Percentiles rank a stretch among this genome's conserved stretches.
phyloP scores from a whole-genome alignment of 2,113 vertebrate species.

The Lamprotornis superbus region DNA sequence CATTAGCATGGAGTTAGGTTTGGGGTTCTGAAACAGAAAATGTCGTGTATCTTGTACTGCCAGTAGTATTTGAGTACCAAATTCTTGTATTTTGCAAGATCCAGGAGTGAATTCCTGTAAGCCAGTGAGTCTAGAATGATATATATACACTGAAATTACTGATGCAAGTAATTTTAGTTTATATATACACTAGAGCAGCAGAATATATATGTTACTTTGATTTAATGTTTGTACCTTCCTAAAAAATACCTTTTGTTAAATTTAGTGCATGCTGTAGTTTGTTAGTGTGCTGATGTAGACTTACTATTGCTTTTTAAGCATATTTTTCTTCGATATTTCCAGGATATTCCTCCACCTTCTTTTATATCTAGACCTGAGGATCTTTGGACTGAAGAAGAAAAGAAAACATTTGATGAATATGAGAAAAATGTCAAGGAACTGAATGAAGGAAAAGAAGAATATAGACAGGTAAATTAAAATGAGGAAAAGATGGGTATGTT shows the following conservation, averaged over 20 bases:
- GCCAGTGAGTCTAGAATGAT: neutral
- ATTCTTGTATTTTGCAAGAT: neutral
- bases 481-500: neutral
- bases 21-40: neutral
- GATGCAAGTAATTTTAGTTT: neutral
- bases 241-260: neutral
- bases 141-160: neutral
- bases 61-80: neutral
- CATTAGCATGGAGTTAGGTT: neutral
- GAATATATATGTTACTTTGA: neutral
- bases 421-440: slow-evolving; percentile 85
- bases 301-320: neutral
- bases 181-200: neutral
- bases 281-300: neutral
- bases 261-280: neutral
- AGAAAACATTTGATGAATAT: slow-evolving; percentile 79
- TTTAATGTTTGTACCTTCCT: neutral
- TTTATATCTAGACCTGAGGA: slow-evolving; percentile 80
- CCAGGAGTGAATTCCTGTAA: neutral
- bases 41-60: neutral
- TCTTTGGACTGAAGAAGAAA: slow-evolving; percentile 91
- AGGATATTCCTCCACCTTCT: slow-evolving; percentile 85
- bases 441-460: slow-evolving; percentile 85
- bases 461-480: slow-evolving; percentile 80
- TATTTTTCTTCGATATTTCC: slow-evolving; percentile 16